A percentile compares a stretch with the other conserved stretches of the same genome.
Conservation (phyloP, 2,113 vertebrate genomes). For the Bos indicus region DNA sequence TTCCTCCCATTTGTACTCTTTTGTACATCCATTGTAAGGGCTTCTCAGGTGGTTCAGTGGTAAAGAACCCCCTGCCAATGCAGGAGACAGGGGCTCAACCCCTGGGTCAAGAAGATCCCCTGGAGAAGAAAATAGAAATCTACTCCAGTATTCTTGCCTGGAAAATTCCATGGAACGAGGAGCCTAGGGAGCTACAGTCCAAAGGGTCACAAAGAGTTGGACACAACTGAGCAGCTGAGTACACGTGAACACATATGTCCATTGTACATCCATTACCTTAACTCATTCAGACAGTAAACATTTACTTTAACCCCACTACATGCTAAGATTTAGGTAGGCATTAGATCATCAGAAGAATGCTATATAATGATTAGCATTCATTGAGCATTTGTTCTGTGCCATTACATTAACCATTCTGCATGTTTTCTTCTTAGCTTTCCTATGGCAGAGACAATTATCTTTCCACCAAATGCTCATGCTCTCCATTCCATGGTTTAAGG, state of each 20-base stretch:
- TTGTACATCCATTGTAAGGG: background rate
- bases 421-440: background rate
- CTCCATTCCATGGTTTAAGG: background rate
- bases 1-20: background rate
- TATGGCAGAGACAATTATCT: background rate
- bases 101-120: background rate
- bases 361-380: background rate
- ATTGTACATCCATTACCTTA: background rate
- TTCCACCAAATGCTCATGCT: background rate
- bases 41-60: background rate
- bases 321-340: background rate
- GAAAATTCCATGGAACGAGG: background rate
- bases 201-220: background rate
- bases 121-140: background rate
- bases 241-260: fast-evolving
- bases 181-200: background rate
- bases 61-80: background rate
- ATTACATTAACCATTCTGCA: background rate
- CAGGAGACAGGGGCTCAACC: background rate
- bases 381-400: background rate
- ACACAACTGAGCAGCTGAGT: background rate
- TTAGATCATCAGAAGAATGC: background rate
- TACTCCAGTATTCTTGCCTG: background rate
- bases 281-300: background rate
- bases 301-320: background rate